Evolutionary conservation across 2,888 invertebrate genomes (phyloP), one percentile per base, ranked within the genome.

Genomic region (Epistrophe eligans): DNA sequence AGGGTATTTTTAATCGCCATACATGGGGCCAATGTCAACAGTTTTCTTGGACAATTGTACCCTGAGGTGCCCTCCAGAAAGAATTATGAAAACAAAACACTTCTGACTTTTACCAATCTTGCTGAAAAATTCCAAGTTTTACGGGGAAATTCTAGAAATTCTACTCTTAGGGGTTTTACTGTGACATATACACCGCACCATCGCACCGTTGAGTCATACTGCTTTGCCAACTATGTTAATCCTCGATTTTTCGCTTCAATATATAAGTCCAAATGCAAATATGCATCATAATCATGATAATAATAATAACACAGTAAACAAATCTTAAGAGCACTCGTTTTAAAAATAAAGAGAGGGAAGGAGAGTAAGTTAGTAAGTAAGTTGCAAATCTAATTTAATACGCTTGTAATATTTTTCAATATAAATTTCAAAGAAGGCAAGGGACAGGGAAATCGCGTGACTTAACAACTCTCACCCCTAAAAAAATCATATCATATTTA

Each of bases 311-410:
- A 57, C 71, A 72, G 50, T 58, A 32, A 32, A n/a, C 3, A 50
- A 48, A 48, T 57, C n/a, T 19, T n/a, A 40, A 60, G 38, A 60
- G 38, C 38, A 55, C 55, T 55, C 52, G 1, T 28, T 11, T 11
- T 40, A 4, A 43, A 19, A 55, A 40, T 17, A 15, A 38, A 40
- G 15, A 19, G 55, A 24, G 48, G 72, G 13, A 52, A 6, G 13
- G 4, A 19, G 19, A 52, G 52, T 11, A 5, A 24, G 13, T 50
- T 19, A 9, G 13, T 50, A 50, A 50, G 24, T 50, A 50, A 79
- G 79, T 79, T 71, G 64, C 64, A 76, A 80, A 71, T 84, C 74
- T 66, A 76, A 80, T 80, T 84, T 76, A 76, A 84, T 80, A 84
- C 64, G 71, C 71, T 70, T 76, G 71, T 80, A 50, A 84, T 79